phyloP scores from a whole-genome alignment of 2,797 vertebrate species.

The Protosalanx chinensis region DNA sequence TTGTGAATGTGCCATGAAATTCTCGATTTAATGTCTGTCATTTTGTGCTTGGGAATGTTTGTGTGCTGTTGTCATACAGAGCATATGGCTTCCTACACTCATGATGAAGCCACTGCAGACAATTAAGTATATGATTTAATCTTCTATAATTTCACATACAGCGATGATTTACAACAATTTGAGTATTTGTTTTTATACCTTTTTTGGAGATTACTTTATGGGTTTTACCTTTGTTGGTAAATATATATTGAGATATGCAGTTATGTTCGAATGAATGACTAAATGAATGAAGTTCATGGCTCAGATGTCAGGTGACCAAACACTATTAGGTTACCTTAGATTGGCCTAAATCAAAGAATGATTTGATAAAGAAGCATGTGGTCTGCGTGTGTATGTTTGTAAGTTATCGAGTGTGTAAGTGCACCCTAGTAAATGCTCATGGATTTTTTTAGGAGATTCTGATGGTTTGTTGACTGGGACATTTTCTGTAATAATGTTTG shows the following conservation, averaged over 20 bases:
- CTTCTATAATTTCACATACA: background rate
- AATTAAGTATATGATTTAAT: background rate
- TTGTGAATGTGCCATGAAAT: background rate
- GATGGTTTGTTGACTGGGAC: no score
- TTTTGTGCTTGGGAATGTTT: background rate
- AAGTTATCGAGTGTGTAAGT: background rate
- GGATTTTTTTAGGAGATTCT: background rate
- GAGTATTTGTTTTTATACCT: no score
- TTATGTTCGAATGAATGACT: background rate
- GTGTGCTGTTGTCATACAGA: background rate
- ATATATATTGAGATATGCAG: background rate
- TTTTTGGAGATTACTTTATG: no score
- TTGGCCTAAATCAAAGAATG: conserved; percentile 18
- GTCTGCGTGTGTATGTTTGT: background rate
- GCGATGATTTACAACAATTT: background rate
- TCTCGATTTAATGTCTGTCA: background rate
- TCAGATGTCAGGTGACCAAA: background rate
- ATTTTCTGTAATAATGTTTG: no score
- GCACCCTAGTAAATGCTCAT: background rate
- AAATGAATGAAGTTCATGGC: background rate
- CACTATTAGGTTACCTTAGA: conserved; percentile 13
- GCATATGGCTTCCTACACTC: no score
- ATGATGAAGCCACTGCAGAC: no score
- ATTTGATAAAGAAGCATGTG: conserved; percentile 26
- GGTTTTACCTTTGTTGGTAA: background rate